phyloP scores from a whole-genome alignment of 2,888 invertebrate genomes.

The Hirtodrosophila cameraria region DNA sequence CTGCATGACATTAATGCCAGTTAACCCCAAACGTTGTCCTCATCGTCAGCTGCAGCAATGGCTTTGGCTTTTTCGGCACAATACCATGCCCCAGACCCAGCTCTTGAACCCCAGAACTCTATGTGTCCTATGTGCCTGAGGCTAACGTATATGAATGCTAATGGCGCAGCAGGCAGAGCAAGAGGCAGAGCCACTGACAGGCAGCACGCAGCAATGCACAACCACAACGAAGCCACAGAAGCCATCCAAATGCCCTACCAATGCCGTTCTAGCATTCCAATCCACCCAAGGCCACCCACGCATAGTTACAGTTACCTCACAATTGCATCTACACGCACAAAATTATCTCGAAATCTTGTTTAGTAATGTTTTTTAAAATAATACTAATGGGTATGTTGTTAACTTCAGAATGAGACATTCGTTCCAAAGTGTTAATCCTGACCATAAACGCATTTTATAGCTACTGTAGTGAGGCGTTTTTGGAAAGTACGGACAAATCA shows the following conservation, averaged over 20 bases:
- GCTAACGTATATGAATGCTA: constrained; percentile 76
- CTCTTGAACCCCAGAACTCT: constrained; percentile 5
- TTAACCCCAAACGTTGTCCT: constrained; percentile 76
- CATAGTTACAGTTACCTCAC: constrained; percentile 38
- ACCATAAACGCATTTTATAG: no score
- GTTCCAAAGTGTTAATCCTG: no score
- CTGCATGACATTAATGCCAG: constrained; percentile 78
- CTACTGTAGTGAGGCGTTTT: no score
- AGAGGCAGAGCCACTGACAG: constrained; percentile 35
- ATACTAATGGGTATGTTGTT: no score
- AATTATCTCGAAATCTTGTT: constrained; percentile 11
- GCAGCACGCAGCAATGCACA: constrained; percentile 77
- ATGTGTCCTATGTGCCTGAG: not conserved
- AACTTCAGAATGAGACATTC: no score
- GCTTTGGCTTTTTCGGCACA: constrained; percentile 68
- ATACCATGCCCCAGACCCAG: not conserved
- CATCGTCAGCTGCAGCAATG: constrained; percentile 68
- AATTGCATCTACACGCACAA: constrained; percentile 12
- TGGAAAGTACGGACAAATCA: no score
- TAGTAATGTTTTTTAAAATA: no score
- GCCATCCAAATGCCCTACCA: constrained; percentile 21
- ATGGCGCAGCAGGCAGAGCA: constrained; percentile 36
- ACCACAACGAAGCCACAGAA: constrained; percentile 67
- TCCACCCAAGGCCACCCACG: constrained; percentile 9
- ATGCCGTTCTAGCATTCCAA: constrained; percentile 13